Evolutionary conservation across 92 coral and sea anemone genomes (phyloP).

Genomic region (Blastomussa wellsi): DNA sequence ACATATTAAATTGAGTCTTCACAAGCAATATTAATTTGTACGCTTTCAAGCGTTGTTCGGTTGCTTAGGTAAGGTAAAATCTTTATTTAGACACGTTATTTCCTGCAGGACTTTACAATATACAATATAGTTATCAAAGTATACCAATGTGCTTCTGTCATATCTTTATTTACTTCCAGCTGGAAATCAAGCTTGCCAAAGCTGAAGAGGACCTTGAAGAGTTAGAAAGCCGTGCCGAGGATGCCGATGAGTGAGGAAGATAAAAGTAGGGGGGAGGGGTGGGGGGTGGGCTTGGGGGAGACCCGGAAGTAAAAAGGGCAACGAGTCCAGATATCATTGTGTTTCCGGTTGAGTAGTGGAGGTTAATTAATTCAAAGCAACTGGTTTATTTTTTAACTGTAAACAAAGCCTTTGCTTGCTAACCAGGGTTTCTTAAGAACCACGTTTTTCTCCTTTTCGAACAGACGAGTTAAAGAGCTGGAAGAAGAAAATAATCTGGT

Average conservation of each 20-base stretch:
- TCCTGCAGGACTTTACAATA: no score
- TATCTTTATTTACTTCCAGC: slow-evolving; percentile 25
- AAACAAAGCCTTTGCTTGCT: no score
- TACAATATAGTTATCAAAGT: not conserved
- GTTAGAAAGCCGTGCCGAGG: slow-evolving; percentile 80
- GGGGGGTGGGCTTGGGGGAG: not conserved
- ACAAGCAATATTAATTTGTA: no score
- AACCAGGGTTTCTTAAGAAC: not conserved
- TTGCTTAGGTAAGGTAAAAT: no score
- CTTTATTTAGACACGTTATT: no score
- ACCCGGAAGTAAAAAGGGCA: not conserved
- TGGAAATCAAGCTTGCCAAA: slow-evolving; percentile 64
- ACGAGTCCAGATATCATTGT: no score
- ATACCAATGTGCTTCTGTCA: not conserved
- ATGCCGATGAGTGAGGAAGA: slow-evolving; percentile 87
- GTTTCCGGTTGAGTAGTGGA: no score
- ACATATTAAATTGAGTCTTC: no score
- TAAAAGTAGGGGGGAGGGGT: not conserved
- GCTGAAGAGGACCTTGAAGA: slow-evolving; percentile 93
- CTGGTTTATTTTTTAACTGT: no score
- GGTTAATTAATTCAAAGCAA: no score
- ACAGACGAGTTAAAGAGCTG: slow-evolving; percentile 81
- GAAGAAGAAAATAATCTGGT: slow-evolving; percentile 93
- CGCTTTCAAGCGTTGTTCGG: no score
- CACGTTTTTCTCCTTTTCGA: not conserved